Conservation (phyloP, 23 tunicate species). For the Phallusia fumigata region DNA sequence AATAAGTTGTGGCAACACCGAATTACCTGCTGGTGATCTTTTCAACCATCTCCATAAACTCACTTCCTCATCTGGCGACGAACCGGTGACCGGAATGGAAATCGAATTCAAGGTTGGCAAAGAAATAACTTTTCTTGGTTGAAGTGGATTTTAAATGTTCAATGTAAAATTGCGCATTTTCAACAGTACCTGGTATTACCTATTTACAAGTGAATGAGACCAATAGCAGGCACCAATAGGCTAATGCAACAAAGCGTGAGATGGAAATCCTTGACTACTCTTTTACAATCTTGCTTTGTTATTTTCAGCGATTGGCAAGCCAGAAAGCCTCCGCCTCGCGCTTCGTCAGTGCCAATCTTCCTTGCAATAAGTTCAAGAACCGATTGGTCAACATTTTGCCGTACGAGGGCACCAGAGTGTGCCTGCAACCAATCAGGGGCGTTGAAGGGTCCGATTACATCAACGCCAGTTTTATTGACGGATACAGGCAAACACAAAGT, state of each 20-base stretch:
- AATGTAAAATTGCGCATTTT: no score
- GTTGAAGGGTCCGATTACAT: constrained; percentile 99
- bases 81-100: constrained; percentile 80
- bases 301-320: constrained; percentile 71
- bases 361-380: constrained; percentile 96
- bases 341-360: constrained; percentile 80
- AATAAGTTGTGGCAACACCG: constrained; percentile 88
- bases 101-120: constrained; percentile 75
- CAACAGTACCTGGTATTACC: no score
- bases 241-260: no score
- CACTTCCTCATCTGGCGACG: constrained; percentile 50
- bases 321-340: constrained; percentile 77
- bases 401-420: constrained; percentile 92
- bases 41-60: constrained; percentile 84
- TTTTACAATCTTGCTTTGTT: not conserved
- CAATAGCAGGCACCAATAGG: no score
- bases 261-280: no score
- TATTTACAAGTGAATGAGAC: no score
- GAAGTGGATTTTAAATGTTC: no score
- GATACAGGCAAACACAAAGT: constrained; percentile 67
- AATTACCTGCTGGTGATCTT: constrained; percentile 73
- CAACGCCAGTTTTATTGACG: constrained; percentile 97
- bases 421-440: constrained; percentile 89
- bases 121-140: no score
- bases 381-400: constrained; percentile 97